These are phyloP conservation scores for Lomographa bimaculata DNA, from an alignment of 2,888 invertebrate genomes.

Conservation along the genomic window DNA sequence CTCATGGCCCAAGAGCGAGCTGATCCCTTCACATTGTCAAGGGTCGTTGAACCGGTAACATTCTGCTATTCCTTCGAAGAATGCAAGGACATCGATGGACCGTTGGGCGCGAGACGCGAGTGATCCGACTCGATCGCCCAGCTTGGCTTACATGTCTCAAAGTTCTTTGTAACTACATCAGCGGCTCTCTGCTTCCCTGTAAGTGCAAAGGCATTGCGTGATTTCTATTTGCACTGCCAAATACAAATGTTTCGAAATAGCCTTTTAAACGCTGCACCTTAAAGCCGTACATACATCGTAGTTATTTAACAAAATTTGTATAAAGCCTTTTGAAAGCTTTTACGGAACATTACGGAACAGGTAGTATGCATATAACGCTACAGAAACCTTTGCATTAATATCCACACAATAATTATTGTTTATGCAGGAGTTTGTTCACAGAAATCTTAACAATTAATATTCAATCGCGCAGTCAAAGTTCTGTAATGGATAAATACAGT, in stretches of 20 bases:
- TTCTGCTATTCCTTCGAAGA: conserved; percentile 69
- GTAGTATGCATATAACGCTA: no score
- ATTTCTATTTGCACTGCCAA: conserved; percentile 51
- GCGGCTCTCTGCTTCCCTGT: conserved; percentile 23
- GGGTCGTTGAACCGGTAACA: conserved; percentile 75
- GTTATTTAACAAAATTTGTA: conserved; percentile 38
- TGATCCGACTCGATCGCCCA: conserved; percentile 24
- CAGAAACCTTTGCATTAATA: no score
- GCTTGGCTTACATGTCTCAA: conserved; percentile 24
- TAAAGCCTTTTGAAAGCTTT: no score
- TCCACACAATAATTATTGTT: conserved; percentile 30
- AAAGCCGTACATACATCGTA: conserved; percentile 21
- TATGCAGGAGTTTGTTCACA: conserved; percentile 29
- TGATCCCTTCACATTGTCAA: conserved; percentile 76
- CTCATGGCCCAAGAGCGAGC: conserved; percentile 56
- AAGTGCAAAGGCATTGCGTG: conserved; percentile 42
- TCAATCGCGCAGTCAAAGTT: conserved; percentile 38
- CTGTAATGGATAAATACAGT: conserved; percentile 29
- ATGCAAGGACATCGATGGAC: conserved; percentile 75
- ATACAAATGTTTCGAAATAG: conserved; percentile 60
- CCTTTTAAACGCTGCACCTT: conserved; percentile 49
- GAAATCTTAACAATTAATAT: conserved; percentile 28
- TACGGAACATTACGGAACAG: no score
- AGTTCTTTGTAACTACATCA: conserved; percentile 18
- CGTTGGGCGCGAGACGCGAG: conserved; percentile 39